Evolutionary conservation across 2,888 invertebrate genomes (phyloP), one percentile per base, ranked within the genome.

Genomic region (Spatulosminthurus flaviceps): DNA sequence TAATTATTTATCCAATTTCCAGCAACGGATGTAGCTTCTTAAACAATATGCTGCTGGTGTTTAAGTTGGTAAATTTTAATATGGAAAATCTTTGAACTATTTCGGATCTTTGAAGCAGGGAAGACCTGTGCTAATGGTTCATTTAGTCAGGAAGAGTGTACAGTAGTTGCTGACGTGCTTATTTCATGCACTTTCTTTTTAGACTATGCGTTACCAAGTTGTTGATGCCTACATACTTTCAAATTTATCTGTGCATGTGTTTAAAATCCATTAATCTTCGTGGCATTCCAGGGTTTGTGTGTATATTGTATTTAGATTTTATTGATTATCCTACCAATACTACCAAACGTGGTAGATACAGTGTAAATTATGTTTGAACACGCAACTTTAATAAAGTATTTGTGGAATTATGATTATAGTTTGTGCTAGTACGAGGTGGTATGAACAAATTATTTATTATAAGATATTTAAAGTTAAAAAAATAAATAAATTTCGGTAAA

Each of bases 221-320:
- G 34, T 34, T 34, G 16, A 51, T 51, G n/a, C 16, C n/a, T 70
- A n/a, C 21, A 19, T 21, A 34, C 29, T 19, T 34, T 70, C 34
- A 28, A 2, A 29, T 21, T 29, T 41, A 4, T 41, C 43, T n/a
- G 1, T 43, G 24, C 42, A 28, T 28, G 16, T 19, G 28, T 67
- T 67, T 4, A 67, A 67, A 51, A 51, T n/a, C 41, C 70, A 70
- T 41, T 70, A 13, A 34, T 70, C 70, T 70, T 73, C 73, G 60
- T 73, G 21, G 73, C 73, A 73, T 73, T 73, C 73, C 73, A 73
- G 16, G 51, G 42, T 60, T 28, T 24, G 13, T 67, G 28, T 67
- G n/a, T 26, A 60, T 73, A 21, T 22, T 51, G 51, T 51, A 19
- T 51, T 2, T 41, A 21, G 22, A 41, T 70, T 70, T 41, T 69